Base-by-base conservation (phyloP, 1,140 invertebrate genomes). In the Aphelenchoides besseyi region DNA sequence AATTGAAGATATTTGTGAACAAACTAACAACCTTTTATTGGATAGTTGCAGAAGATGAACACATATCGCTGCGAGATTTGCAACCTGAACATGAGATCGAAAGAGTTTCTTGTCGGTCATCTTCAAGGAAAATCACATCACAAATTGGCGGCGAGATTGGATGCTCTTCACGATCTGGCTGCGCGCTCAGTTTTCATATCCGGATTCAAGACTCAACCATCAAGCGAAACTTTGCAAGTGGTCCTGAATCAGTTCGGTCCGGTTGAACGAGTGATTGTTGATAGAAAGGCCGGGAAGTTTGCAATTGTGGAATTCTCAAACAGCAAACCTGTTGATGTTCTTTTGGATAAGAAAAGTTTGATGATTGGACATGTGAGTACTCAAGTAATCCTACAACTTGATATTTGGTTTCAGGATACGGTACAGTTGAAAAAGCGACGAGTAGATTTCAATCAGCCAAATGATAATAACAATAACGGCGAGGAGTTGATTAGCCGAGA, bases 231-330 rank as follows among this genome's bases (percentile, higher is more conserved):
- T 48, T 77, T 9, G 16, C 18, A n/a, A n/a, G 26, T 16, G 55
- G 52, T 23, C 16, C 70, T 76, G 12, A 59, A 62, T 12, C 28
- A 55, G 36, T 75, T 71, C 28, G 73, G 73, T 26, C 36, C 61
- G 28, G 64, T 74, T 23, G 53, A 77, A n/a, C 41, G 74, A 30
- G 68, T 74, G 26, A 30, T 74, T 35, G 1, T 69, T 33, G 73
- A 74, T 48, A 75, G 41, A 41, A 37, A 74, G 2, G 61, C 29
- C 35, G 62, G 37, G 26, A n/a, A 64, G 0, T 74, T 69, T 71
- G 73, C 73, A 36, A 74, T 74, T 71, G 69, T 74, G 30, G 73
- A 74, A 35, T 74, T 74, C 32, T 30, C 30, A 5, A 68, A 74
- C 18, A 57, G 26, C 0, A 37, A 52, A 12, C 68, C 54, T 12